Conservation (phyloP, 1,140 invertebrate species). For the Camponotus vicinus region DNA sequence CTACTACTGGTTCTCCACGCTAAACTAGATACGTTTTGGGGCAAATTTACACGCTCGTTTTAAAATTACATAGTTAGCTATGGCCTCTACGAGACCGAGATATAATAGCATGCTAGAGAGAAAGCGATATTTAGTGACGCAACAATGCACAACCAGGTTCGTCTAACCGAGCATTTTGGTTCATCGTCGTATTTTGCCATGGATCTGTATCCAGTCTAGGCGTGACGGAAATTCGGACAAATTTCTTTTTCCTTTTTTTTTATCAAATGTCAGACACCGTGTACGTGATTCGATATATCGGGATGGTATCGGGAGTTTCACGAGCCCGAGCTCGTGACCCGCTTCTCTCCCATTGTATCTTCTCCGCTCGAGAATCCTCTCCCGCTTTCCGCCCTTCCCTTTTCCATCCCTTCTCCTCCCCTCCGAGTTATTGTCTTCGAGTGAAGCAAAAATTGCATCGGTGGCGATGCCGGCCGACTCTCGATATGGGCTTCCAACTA, state of each 20-base stretch:
- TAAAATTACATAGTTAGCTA: neutral
- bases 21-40: constrained; percentile 16
- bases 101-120: neutral
- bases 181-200: neutral
- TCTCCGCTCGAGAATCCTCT: neutral
- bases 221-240: constrained; percentile 43
- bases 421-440: constrained; percentile 64
- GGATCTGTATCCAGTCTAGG: constrained; percentile 23
- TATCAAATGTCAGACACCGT: constrained; percentile 60
- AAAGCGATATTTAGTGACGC: neutral
- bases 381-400: too few species aligned
- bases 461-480: neutral
- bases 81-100: neutral
- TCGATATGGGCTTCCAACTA: constrained; percentile 52
- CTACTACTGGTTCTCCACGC: neutral
- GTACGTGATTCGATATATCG: constrained; percentile 60
- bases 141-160: neutral
- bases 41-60: neutral
- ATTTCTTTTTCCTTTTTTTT: constrained; percentile 10
- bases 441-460: constrained; percentile 60
- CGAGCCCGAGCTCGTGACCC: constrained; percentile 45
- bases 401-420: too few species aligned
- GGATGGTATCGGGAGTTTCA: constrained; percentile 46
- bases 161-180: neutral
- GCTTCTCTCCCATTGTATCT: constrained; percentile 42